Evolutionary conservation across 1,140 invertebrate genomes (phyloP).

Genomic region (Lineus longissimus): DNA sequence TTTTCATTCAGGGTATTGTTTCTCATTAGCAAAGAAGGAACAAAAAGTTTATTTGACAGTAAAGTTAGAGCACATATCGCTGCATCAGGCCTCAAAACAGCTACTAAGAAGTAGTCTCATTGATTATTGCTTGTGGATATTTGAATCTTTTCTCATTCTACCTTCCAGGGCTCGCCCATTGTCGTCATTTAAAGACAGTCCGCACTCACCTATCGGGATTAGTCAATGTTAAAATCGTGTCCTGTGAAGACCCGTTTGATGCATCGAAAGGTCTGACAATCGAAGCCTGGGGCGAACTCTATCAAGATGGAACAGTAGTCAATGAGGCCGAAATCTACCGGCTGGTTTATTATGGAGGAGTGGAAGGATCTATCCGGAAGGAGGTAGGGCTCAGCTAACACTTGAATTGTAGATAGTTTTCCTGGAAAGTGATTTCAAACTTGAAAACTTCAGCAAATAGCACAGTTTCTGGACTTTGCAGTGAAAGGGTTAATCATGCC

Average conservation of each 20-base stretch:
- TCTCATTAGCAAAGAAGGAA: too few relatives aligned
- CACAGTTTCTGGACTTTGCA: too few relatives aligned
- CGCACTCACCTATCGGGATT: slow-evolving; percentile 86
- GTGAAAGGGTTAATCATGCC: too few relatives aligned
- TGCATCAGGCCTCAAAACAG: too few relatives aligned
- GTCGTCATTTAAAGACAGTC: slow-evolving; percentile 85
- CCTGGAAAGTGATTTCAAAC: too few relatives aligned
- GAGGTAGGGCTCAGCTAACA: slow-evolving; percentile 54
- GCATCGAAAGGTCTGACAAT: slow-evolving; percentile 38
- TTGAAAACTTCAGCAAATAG: too few relatives aligned
- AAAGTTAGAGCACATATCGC: too few relatives aligned
- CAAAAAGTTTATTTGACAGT: too few relatives aligned
- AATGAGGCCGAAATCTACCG: slow-evolving; percentile 70
- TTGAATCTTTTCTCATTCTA: not conserved
- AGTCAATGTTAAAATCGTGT: slow-evolving; percentile 57
- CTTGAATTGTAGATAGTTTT: not conserved
- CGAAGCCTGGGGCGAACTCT: slow-evolving; percentile 41
- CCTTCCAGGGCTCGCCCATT: slow-evolving; percentile 74
- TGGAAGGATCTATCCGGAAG: slow-evolving; percentile 72
- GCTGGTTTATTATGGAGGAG: slow-evolving; percentile 81
- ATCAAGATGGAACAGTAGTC: slow-evolving; percentile 46
- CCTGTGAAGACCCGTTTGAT: slow-evolving; percentile 34
- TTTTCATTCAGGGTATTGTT: too few relatives aligned
- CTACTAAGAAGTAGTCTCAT: too few relatives aligned
- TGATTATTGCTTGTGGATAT: too few relatives aligned